Evolutionary conservation across 2,888 invertebrate genomes (phyloP), one percentile per base, ranked within the genome.

Genomic region (Parnassius mnemosyne): DNA sequence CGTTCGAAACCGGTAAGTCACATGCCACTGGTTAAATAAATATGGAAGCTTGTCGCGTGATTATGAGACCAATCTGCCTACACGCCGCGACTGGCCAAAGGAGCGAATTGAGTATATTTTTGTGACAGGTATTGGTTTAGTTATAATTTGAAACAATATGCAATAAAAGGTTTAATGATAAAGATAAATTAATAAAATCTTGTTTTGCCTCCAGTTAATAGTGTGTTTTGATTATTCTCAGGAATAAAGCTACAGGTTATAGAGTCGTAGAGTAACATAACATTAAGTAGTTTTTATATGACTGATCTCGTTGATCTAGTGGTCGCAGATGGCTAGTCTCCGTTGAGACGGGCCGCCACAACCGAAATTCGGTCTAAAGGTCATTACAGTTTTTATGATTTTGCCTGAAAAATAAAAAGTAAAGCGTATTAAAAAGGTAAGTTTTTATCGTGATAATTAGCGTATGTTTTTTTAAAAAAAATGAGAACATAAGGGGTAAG

Each of bases 11-110:
- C 88, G 89, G 89, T 89, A 89, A 82, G 75, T 75, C 81, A 80
- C 82, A 83, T 83, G 84, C 80, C 83, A 79, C 78, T 79, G 79
- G 79, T 76, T 83, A 80, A 80, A 84, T 89, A 84, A 88, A 89
- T 89, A 90, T 89, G 89, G 89, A 85, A 89, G 86, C 85, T 87
- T 88, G 90, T 81, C 78, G 73, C 67, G 73, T 73, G 81, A 78
- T 82, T 83, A 81, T 84, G 84, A 78, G 83, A 84, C 83, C 78
- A 81, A 82, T 83, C 87, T 84, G 81, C 90, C 89, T 87, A 89
- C 89, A 85, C 87, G 73, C 72, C 68, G 68, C 63, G 69, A 65
- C 66, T 67, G 70, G 62, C 70, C 67, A 46, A 60, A 55, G 46
- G 64, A 59, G 60, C 65, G 61, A 68, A 55, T 34, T 34, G 34